phyloP scores from a whole-genome alignment of 2,888 invertebrate genomes.

The Tinea semifulvella region DNA sequence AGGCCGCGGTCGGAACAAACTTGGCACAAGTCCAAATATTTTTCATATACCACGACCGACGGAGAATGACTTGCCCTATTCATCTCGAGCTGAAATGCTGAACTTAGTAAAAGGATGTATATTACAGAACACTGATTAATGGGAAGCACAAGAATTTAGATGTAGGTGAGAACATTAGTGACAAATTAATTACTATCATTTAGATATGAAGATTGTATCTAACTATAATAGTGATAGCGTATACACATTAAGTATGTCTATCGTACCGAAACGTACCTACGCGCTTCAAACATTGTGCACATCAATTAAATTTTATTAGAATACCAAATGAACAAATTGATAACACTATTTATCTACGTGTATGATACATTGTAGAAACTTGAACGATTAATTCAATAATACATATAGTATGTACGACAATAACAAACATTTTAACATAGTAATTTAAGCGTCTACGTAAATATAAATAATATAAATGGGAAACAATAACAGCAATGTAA shows the following conservation, averaged over 20 bases:
- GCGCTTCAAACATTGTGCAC: not conserved
- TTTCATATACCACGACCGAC: conserved; percentile 47
- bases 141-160: not conserved
- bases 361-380: not conserved
- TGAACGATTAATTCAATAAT: not conserved
- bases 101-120: too few relatives aligned
- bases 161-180: not conserved
- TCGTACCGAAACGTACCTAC: not conserved
- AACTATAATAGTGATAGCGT: not conserved
- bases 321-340: not conserved
- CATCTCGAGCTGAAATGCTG: conserved; percentile 46
- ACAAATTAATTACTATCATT: not conserved
- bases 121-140: conserved; percentile 6
- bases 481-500: not conserved
- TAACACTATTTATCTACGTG: not conserved
- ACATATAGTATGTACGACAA: too few relatives aligned
- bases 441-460: not conserved
- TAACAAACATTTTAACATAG: not conserved
- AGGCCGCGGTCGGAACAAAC: conserved; percentile 38
- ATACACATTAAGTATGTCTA: not conserved
- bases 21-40: conserved; percentile 56
- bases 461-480: conserved; percentile 1
- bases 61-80: conserved; percentile 55
- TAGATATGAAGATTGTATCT: not conserved
- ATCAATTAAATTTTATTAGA: conserved; percentile 3